These are phyloP conservation scores for Chamaetylas fuelleborni DNA, from an alignment of 2,113 vertebrate species.

Conservation along the genomic window DNA sequence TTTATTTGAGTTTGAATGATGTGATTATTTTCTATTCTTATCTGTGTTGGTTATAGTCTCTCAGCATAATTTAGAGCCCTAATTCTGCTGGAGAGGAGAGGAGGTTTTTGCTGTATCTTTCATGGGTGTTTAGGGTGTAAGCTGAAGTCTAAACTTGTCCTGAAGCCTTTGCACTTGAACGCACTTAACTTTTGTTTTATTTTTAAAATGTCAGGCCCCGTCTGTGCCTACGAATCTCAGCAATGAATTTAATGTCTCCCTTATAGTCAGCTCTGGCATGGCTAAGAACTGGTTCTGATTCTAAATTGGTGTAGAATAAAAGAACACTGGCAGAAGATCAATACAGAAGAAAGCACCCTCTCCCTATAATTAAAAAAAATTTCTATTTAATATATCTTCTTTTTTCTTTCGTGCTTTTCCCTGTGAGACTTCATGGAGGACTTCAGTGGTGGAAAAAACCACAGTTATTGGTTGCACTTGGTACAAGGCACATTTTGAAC, in stretches of 20 bases:
- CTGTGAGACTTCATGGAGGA: neutral
- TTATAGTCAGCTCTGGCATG: neutral
- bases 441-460: neutral
- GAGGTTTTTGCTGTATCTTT: neutral
- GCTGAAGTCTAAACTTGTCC: neutral
- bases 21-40: neutral
- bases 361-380: neutral
- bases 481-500: neutral
- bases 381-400: neutral
- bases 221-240: neutral
- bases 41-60: neutral
- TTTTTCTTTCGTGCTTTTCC: neutral
- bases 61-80: neutral
- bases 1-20: neutral
- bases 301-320: neutral
- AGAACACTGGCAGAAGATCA: neutral
- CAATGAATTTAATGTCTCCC: neutral
- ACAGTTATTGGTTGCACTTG: neutral
- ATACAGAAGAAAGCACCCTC: neutral
- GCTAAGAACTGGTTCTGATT: neutral
- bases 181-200: neutral
- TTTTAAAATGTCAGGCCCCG: neutral
- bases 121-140: neutral
- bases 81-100: neutral
- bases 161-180: neutral